Evolutionary conservation across 2,888 invertebrate species (phyloP).

Genomic region (Spisula solida): DNA sequence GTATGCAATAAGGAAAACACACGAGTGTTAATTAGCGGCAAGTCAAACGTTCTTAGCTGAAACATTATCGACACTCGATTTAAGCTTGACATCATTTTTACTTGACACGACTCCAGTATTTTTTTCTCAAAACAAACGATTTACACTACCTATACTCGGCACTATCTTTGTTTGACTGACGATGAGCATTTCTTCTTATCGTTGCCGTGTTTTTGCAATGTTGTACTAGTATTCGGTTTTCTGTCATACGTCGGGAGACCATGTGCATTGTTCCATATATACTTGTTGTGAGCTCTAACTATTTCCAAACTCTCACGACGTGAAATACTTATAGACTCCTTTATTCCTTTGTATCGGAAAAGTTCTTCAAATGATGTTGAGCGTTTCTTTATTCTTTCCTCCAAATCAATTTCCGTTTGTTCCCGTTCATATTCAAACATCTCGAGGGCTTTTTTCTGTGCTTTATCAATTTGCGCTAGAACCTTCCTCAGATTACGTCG

Average conservation of each 20-base stretch:
- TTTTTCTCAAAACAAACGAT: too few relatives aligned
- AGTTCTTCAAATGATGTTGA: constrained; percentile 52
- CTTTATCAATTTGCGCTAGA: constrained; percentile 50
- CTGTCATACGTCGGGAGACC: constrained; percentile 31
- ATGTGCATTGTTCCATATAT: constrained; percentile 46
- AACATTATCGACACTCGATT: too few relatives aligned
- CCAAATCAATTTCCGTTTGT: constrained; percentile 51
- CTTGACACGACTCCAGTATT: too few relatives aligned
- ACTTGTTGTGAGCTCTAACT: constrained; percentile 32
- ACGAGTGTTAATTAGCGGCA: too few relatives aligned
- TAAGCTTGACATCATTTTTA: too few relatives aligned
- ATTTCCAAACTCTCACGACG: constrained; percentile 54
- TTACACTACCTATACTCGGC: too few relatives aligned
- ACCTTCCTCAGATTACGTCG: constrained; percentile 41
- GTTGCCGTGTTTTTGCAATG: background rate
- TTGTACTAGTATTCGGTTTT: background rate
- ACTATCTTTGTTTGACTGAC: too few relatives aligned
- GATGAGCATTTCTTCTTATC: background rate
- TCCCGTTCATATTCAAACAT: constrained; percentile 43
- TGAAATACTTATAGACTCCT: constrained; percentile 56
- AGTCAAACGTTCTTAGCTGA: too few relatives aligned
- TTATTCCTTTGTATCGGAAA: constrained; percentile 16
- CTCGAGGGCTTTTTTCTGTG: constrained; percentile 43
- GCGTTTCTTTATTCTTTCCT: constrained; percentile 44
- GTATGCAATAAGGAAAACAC: too few relatives aligned